These are phyloP conservation scores for Saguinus imperator DNA, from an alignment of 2,113 vertebrate species.

Conservation along the genomic window DNA sequence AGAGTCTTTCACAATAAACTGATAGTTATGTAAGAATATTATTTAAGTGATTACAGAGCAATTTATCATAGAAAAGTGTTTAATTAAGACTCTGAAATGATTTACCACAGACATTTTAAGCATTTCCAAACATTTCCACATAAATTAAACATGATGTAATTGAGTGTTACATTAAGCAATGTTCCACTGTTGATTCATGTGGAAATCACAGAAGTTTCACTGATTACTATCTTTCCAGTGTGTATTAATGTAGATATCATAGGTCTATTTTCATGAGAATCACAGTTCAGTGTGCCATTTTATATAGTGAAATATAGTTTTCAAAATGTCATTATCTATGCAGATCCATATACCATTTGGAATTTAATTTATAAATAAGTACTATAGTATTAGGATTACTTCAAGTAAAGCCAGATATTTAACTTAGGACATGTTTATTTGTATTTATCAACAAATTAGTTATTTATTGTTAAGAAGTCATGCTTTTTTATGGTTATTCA, in stretches of 20 bases:
- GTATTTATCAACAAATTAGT: neutral
- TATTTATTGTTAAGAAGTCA: neutral
- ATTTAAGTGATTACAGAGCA: slow-evolving; percentile 77
- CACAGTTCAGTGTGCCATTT: slow-evolving; percentile 74
- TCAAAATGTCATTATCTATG: slow-evolving; percentile 50
- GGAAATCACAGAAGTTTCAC: slow-evolving; percentile 78
- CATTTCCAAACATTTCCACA: slow-evolving; percentile 78
- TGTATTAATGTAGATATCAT: slow-evolving; percentile 71
- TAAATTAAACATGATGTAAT: slow-evolving; percentile 83
- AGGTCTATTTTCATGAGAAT: slow-evolving; percentile 67
- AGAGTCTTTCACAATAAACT: slow-evolving; percentile 76
- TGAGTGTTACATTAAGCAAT: slow-evolving; percentile 75
- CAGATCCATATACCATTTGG: slow-evolving; percentile 46
- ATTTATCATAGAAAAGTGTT: slow-evolving; percentile 73
- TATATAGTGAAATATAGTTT: slow-evolving; percentile 68
- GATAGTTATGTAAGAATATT: slow-evolving; percentile 74
- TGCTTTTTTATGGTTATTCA: neutral
- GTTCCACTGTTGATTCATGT: slow-evolving; percentile 79
- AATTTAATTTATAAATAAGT: slow-evolving; percentile 61
- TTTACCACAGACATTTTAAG: slow-evolving; percentile 79
- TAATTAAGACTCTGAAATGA: slow-evolving; percentile 76
- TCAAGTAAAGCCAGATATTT: slow-evolving; percentile 36
- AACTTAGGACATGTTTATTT: slow-evolving; percentile 38
- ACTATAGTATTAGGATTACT: slow-evolving; percentile 60
- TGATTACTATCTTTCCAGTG: slow-evolving; percentile 76